Percentiles rank a stretch among this genome's conserved stretches.
Conservation (phyloP, 2,797 vertebrate species). For the Masticophis lateralis region DNA sequence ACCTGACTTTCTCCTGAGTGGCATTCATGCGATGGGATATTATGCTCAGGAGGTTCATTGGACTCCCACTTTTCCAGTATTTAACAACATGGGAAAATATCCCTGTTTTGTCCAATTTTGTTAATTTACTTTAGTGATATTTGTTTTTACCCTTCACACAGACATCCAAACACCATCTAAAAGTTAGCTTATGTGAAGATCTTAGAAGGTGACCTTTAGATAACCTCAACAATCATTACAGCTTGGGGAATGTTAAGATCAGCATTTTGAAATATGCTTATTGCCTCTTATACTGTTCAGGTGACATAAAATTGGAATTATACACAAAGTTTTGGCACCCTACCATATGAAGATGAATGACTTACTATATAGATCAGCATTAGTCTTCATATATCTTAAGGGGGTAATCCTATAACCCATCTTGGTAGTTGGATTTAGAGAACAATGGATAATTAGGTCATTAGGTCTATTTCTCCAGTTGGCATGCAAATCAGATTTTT, state of each 20-base stretch:
- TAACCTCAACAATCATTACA: neutral
- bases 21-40: neutral
- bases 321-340: neutral
- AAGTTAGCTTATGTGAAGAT: neutral
- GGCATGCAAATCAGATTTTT: neutral
- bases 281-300: neutral
- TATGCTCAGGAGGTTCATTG: neutral
- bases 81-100: neutral
- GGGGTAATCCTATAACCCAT: neutral
- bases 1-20: neutral
- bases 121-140: neutral
- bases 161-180: neutral
- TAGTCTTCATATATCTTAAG: neutral
- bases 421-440: neutral
- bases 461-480: neutral
- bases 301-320: neutral
- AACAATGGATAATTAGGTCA: neutral
- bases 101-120: neutral
- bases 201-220: neutral
- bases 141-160: neutral
- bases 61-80: neutral
- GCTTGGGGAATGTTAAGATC: neutral
- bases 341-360: neutral
- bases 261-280: neutral
- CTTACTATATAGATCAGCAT: neutral